Conservation (phyloP, 2,797 vertebrate genomes). For the Enteromius paludinosus region DNA sequence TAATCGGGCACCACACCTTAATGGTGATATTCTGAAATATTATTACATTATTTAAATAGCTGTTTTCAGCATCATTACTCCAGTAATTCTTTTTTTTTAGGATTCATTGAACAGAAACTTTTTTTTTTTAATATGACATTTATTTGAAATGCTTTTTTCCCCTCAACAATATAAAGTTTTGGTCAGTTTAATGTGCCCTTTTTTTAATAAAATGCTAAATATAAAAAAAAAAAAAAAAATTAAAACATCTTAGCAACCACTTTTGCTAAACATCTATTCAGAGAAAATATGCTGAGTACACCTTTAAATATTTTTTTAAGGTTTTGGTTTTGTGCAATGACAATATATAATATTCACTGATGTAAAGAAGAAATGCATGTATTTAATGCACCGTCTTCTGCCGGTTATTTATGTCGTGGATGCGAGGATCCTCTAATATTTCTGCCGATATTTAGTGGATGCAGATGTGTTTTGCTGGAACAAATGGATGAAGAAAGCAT, state of each 20-base stretch:
- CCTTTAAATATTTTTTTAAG: not conserved
- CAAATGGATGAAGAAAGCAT: slow-evolving; percentile 12
- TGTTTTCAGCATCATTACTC: too few species aligned
- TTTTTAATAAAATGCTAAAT: not conserved
- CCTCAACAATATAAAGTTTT: not conserved
- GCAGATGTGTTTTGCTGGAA: slow-evolving; percentile 55
- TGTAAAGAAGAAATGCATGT: not conserved
- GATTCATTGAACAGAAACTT: not conserved
- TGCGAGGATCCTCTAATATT: slow-evolving; percentile 1
- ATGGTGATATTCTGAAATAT: not conserved
- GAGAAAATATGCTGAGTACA: not conserved
- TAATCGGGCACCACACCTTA: not conserved
- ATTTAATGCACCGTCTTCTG: not conserved
- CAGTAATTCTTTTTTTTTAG: not conserved
- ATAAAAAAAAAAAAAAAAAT: too few species aligned
- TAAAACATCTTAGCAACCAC: too few species aligned
- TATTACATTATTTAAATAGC: not conserved
- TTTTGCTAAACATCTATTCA: too few species aligned
- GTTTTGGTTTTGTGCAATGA: not conserved
- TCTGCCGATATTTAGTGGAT: slow-evolving; percentile 40
- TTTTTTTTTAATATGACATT: not conserved
- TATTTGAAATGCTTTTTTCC: not conserved
- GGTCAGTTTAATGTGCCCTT: not conserved
- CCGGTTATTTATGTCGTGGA: not conserved
- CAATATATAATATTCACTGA: not conserved